Conservation (phyloP, 2,888 invertebrate genomes). For the Nebria brevicollis region DNA sequence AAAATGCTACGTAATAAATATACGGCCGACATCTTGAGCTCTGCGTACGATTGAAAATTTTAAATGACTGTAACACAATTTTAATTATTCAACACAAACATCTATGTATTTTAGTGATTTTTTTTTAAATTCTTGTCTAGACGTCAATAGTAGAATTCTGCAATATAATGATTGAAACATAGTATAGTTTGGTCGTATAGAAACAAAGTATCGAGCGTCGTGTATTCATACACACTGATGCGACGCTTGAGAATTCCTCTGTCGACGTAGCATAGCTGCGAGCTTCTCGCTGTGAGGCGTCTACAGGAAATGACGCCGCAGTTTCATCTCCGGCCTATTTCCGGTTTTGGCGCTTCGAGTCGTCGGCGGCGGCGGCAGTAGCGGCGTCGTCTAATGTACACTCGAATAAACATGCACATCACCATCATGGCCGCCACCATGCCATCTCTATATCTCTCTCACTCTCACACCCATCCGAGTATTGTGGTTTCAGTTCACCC, state of each 20-base stretch:
- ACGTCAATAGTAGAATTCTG: not conserved
- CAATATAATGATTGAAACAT: not conserved
- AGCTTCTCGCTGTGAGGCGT: conserved; percentile 53
- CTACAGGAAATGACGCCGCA: conserved; percentile 65
- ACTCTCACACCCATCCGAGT: not conserved
- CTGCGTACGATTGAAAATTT: too few species aligned
- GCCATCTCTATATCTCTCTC: conserved; percentile 23
- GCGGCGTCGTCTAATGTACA: conserved; percentile 57
- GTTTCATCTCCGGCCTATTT: conserved; percentile 66
- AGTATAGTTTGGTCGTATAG: not conserved
- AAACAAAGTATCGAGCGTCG: conserved; percentile 37
- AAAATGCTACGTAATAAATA: too few species aligned
- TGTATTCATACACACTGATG: not conserved
- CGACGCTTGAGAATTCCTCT: not conserved
- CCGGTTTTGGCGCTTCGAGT: conserved; percentile 58
- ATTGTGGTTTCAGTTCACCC: conserved; percentile 6
- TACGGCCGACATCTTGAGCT: too few species aligned
- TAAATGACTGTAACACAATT: too few species aligned
- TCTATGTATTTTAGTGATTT: too few species aligned
- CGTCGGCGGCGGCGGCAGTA: conserved; percentile 9
- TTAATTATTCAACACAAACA: too few species aligned
- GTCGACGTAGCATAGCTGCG: conserved; percentile 19
- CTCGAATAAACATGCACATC: conserved; percentile 51
- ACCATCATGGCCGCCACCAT: conserved; percentile 25
- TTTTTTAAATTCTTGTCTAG: not conserved